A percentile compares a stretch with the other conserved stretches of the same genome.
These are phyloP conservation scores for Pristionchus entomophagus DNA, from an alignment of 2,888 invertebrate genomes.

Conservation along the genomic window DNA sequence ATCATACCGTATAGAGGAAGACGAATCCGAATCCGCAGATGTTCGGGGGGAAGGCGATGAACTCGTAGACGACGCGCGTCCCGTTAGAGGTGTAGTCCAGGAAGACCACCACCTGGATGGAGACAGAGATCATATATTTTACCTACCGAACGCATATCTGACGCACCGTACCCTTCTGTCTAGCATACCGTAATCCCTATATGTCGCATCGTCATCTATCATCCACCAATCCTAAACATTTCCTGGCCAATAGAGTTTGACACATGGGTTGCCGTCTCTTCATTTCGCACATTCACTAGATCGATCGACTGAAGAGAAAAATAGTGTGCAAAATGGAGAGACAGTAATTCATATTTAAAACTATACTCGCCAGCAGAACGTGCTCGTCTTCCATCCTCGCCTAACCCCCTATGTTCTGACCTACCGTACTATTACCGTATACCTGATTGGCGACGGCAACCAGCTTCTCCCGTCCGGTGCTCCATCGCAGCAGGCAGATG, in stretches of 20 bases:
- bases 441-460: background rate
- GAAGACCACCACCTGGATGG: constrained; percentile 83
- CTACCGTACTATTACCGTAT: background rate
- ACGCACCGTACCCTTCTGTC: too few species aligned
- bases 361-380: too few species aligned
- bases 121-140: background rate
- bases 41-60: constrained; percentile 57
- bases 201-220: too few species aligned
- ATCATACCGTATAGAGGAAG: constrained; percentile 52
- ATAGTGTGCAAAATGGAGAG: too few species aligned
- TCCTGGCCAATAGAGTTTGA: background rate
- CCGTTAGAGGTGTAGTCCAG: constrained; percentile 86
- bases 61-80: constrained; percentile 86
- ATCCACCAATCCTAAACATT: background rate
- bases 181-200: too few species aligned
- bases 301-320: background rate
- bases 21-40: constrained; percentile 58
- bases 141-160: too few species aligned
- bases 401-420: too few species aligned
- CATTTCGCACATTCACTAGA: background rate
- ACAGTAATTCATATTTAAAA: too few species aligned
- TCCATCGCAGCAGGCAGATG: background rate
- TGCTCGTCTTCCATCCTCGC: too few species aligned
- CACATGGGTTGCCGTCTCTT: background rate
- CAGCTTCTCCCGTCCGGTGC: constrained; percentile 4